A percentile compares a stretch with the other conserved stretches of the same genome.
phyloP scores from a whole-genome alignment of 2,113 vertebrate species.

The Dinomys branickii region DNA sequence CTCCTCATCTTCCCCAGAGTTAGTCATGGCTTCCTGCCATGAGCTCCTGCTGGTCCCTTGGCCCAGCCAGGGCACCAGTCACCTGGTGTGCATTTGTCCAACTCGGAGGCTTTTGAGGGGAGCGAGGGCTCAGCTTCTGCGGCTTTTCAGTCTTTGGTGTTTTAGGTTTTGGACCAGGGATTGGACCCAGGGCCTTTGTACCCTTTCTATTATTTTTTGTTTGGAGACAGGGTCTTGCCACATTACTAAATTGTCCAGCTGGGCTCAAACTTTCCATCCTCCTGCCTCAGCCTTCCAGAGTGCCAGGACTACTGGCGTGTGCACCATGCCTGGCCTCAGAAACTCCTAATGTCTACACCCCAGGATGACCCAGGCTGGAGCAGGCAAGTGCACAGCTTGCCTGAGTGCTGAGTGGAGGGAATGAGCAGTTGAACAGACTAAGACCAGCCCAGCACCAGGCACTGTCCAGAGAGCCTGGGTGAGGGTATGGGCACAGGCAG shows the following conservation, averaged over 20 bases:
- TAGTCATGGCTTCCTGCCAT: background rate
- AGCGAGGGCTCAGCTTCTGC: background rate
- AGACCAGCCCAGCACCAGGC: background rate
- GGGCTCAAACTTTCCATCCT: background rate
- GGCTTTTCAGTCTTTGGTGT: background rate
- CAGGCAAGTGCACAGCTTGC: background rate
- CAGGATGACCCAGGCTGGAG: background rate
- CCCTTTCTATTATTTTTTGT: background rate
- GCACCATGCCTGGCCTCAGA: background rate
- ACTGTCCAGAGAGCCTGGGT: background rate
- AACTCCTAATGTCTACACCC: background rate
- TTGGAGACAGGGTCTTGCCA: background rate
- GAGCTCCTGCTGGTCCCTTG: accelerated
- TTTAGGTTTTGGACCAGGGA: background rate
- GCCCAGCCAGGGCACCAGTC: background rate
- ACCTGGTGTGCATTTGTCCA: background rate
- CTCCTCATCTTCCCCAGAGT: background rate
- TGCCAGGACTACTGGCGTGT: background rate
- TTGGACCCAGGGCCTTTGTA: background rate
- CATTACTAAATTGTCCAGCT: background rate
- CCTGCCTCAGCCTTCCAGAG: background rate
- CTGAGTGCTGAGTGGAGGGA: background rate
- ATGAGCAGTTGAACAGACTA: background rate
- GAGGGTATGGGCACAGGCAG: background rate
- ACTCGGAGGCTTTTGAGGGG: background rate